Conservation (phyloP, 2,888 invertebrate genomes). For the Linyphia triangularis region DNA sequence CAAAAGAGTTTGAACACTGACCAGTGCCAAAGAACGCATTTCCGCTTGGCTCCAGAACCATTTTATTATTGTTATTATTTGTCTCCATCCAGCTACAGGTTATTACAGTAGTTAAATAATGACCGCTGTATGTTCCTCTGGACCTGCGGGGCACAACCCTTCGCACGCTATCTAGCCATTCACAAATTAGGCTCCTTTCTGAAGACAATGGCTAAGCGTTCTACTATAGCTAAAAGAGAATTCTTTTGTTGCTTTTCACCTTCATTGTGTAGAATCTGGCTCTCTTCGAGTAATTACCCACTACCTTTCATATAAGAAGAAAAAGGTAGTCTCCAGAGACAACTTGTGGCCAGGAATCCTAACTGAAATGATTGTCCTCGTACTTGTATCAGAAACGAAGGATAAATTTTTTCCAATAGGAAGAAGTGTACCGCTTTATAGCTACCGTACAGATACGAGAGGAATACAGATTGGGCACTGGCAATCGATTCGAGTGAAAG, state of each 20-base stretch:
- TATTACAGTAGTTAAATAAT: conserved; percentile 71
- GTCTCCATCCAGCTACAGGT: conserved; percentile 15
- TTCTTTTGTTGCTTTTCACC: conserved; percentile 68
- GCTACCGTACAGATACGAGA: conserved; percentile 17
- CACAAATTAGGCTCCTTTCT: conserved; percentile 62
- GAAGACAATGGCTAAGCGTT: conserved; percentile 66
- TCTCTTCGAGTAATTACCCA: conserved; percentile 58
- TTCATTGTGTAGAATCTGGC: conserved; percentile 50
- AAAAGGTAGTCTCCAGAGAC: conserved; percentile 16
- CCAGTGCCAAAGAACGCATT: conserved; percentile 23
- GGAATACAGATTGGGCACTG: conserved; percentile 53
- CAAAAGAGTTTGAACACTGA: neutral
- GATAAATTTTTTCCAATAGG: neutral
- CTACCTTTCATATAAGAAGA: conserved; percentile 29
- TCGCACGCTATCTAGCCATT: conserved; percentile 69
- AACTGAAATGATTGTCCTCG: conserved; percentile 55
- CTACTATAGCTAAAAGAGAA: conserved; percentile 61
- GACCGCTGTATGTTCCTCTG: conserved; percentile 49
- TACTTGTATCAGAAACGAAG: conserved; percentile 28
- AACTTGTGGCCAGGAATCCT: conserved; percentile 49
- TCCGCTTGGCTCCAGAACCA: conserved; percentile 20
- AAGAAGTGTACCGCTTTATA: conserved; percentile 67
- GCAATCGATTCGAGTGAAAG: conserved; percentile 35
- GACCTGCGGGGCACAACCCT: conserved; percentile 55
- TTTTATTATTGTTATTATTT: conserved; percentile 8